A percentile compares a stretch with the other conserved stretches of the same genome.
Evolutionary conservation across 2,113 vertebrate genomes (phyloP).

Genomic region (Megaceryle maxima): DNA sequence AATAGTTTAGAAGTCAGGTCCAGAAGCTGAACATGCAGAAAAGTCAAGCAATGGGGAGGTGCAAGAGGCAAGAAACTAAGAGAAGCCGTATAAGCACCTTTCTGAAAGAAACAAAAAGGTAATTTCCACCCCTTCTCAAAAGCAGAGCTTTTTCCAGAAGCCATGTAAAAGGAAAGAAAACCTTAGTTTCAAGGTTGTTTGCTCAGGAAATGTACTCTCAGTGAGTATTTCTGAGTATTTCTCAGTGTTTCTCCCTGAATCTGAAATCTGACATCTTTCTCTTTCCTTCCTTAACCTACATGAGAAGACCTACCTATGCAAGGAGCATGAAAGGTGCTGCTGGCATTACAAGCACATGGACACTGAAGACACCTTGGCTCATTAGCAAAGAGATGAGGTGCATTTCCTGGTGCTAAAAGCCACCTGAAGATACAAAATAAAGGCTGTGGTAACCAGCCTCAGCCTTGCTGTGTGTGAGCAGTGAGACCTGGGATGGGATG

Average conservation of each 20-base stretch:
- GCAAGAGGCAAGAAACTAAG: constrained; percentile 28
- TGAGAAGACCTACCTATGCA: background rate
- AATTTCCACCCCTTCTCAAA: background rate
- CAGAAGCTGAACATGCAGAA: constrained; percentile 70
- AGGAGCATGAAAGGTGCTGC: background rate
- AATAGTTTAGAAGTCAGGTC: constrained; percentile 62
- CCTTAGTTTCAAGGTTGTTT: background rate
- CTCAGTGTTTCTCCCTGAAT: background rate
- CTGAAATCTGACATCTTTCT: background rate
- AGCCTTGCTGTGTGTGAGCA: background rate
- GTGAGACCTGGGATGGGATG: background rate
- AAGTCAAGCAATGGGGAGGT: constrained; percentile 69
- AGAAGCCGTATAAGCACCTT: constrained; percentile 68
- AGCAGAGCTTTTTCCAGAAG: background rate
- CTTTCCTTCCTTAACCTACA: background rate
- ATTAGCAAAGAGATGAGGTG: background rate
- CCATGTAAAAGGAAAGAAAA: background rate
- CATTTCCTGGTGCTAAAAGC: background rate
- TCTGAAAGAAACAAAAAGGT: background rate
- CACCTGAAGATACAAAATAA: background rate
- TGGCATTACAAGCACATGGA: background rate
- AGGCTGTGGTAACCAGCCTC: background rate
- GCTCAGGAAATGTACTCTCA: background rate
- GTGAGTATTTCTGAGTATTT: background rate
- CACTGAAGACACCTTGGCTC: background rate